Base-by-base conservation (phyloP, 92 coral and sea anemone genomes). In the Muricea muricata region DNA sequence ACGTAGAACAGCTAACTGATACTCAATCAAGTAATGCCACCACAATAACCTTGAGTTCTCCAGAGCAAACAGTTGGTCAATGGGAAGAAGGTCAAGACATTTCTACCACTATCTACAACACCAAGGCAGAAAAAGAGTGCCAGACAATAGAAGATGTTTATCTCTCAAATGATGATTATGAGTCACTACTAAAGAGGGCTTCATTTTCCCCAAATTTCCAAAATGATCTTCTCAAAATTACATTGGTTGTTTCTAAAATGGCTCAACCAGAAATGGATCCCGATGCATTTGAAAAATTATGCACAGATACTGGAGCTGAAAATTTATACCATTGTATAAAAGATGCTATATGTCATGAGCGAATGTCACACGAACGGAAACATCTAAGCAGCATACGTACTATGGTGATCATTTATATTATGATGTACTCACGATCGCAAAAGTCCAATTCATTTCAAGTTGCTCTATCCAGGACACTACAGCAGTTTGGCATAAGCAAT, bases 371-470 rank as follows among this genome's bases (percentile, higher is more conserved):
- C 6, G 73, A 33, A 28, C 35, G 73, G 7, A 65, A 65, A 33
- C 35, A 65, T 7, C 73, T 65, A 3, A 12, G 39, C n/a, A 28
- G 25, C 15, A 11, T 65, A 9, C 73, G 42, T 4, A 28, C 73
- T 12, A 15, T 65, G 73, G 73, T 65, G 6, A n/a, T 65, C 6
- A 33, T 65, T 65, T 65, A 65, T 28, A 65, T 65, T 3, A 65
- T 33, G 15, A 14, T 65, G 35, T 28, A 65, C n/a, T 14, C 73
- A n/a, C 31, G 26, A 5, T 65, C 73, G 7, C 73, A n/a, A n/a
- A n/a, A n/a, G n/a, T n/a, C n/a, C n/a, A n/a, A n/a, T n/a, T n/a
- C n/a, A n/a, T n/a, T n/a, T n/a, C n/a, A n/a, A n/a, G n/a, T n/a
- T n/a, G n/a, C n/a, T n/a, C n/a, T n/a, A n/a, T n/a, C n/a, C n/a